Evolutionary conservation across 2,888 invertebrate species (phyloP).

Genomic region (Idaea biselata): DNA sequence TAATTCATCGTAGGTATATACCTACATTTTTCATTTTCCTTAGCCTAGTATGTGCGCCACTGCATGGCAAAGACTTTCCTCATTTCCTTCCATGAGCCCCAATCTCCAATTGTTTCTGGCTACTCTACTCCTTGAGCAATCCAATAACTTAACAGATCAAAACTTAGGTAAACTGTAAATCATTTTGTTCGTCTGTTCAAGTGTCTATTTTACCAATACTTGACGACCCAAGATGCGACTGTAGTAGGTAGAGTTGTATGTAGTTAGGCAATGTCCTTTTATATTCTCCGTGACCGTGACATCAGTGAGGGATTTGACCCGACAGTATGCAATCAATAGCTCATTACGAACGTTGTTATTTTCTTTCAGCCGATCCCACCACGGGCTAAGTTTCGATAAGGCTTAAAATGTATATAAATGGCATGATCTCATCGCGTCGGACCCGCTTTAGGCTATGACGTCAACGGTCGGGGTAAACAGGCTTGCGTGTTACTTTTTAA

Average conservation of each 20-base stretch:
- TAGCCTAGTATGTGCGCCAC: no score
- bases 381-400: conserved; percentile 40
- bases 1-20: background rate
- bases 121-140: no score
- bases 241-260: background rate
- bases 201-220: background rate
- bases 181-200: no score
- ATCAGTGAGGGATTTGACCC: conserved; percentile 19
- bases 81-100: no score
- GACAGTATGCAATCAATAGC: conserved; percentile 16
- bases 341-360: conserved; percentile 22
- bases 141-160: no score
- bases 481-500: conserved; percentile 44
- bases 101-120: no score
- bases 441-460: conserved; percentile 45
- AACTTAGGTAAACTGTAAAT: no score
- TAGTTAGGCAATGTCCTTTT: conserved; percentile 4
- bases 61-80: no score
- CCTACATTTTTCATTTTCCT: no score
- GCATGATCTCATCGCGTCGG: conserved; percentile 52
- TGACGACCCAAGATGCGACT: background rate
- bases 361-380: conserved; percentile 33
- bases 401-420: conserved; percentile 37
- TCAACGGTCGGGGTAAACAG: conserved; percentile 48
- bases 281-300: conserved; percentile 17